These are phyloP conservation scores for Yponomeuta malinellus DNA, from an alignment of 2,888 invertebrate genomes.

Conservation along the genomic window DNA sequence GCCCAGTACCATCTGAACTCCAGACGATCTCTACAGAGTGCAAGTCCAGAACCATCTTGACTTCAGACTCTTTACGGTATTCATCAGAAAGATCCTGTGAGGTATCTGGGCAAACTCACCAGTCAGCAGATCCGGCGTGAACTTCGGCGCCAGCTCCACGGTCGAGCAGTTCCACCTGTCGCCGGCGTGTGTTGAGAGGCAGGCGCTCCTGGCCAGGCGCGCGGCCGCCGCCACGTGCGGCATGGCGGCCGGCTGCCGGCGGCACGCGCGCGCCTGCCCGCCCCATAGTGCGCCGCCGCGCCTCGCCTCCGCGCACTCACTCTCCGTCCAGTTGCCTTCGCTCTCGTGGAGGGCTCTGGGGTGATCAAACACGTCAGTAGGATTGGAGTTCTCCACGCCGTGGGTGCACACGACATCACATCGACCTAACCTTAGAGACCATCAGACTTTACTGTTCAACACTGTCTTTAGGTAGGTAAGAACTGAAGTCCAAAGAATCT, in stretches of 20 bases:
- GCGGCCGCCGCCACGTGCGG: conserved; percentile 85
- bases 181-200: conserved; percentile 81
- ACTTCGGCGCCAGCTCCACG: conserved; percentile 80
- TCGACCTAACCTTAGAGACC: too few relatives aligned
- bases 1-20: too few relatives aligned
- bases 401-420: too few relatives aligned
- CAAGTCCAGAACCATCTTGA: background rate
- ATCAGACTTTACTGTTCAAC: too few relatives aligned
- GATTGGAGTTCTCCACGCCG: background rate
- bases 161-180: conserved; percentile 91
- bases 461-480: too few relatives aligned
- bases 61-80: background rate
- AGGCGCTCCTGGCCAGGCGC: conserved; percentile 79
- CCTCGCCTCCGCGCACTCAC: conserved; percentile 56
- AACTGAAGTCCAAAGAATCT: too few relatives aligned
- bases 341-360: conserved; percentile 59
- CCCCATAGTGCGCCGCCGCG: conserved; percentile 74
- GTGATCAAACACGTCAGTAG: background rate
- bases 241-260: conserved; percentile 82
- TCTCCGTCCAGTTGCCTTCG: conserved; percentile 68
- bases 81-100: background rate
- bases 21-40: too few relatives aligned
- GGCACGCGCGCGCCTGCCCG: conserved; percentile 79
- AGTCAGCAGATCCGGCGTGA: conserved; percentile 84
- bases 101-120: conserved; percentile 59